These are phyloP conservation scores for Drosophila kepulauana DNA, from an alignment of 1,140 invertebrate genomes.

Conservation along the genomic window DNA sequence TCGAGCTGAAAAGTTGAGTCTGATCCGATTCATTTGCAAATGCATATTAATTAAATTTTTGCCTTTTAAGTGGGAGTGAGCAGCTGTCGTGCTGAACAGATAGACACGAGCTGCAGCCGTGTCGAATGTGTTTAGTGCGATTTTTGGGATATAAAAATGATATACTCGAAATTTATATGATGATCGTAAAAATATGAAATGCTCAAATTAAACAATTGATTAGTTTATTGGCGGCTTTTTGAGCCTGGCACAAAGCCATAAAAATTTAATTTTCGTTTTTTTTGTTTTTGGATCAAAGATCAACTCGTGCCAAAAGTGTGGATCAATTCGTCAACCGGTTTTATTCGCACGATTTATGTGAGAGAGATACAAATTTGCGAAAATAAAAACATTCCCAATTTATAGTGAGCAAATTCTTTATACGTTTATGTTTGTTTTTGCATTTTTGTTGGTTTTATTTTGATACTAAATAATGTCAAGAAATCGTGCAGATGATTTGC, in stretches of 20 bases:
- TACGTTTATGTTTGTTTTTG: neutral
- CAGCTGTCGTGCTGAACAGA: conserved; percentile 12
- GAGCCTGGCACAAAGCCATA: conserved; percentile 27
- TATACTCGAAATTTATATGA: conserved; percentile 14
- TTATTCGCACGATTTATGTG: neutral
- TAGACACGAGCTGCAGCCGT: conserved; percentile 51
- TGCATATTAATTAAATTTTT: conserved; percentile 63
- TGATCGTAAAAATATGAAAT: conserved; percentile 41
- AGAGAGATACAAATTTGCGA: neutral
- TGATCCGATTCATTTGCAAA: conserved; percentile 46
- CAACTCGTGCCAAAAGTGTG: conserved; percentile 12
- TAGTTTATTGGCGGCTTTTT: conserved; percentile 48
- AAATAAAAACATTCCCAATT: conserved; percentile 5
- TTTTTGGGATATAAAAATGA: neutral
- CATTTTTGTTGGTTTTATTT: neutral
- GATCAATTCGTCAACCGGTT: conserved; percentile 17
- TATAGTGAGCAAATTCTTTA: conserved; percentile 22
- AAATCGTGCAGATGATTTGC: conserved; percentile 15
- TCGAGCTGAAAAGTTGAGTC: neutral
- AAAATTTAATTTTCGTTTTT: neutral
- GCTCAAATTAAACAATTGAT: conserved; percentile 40
- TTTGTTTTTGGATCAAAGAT: neutral
- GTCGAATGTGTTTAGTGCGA: conserved; percentile 17
- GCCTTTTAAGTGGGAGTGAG: conserved; percentile 54
- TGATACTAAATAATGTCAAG: neutral